Percentiles rank a stretch among this genome's conserved stretches.
Evolutionary conservation across 2,888 invertebrate species (phyloP).

Genomic region (Hydraecia micacea): DNA sequence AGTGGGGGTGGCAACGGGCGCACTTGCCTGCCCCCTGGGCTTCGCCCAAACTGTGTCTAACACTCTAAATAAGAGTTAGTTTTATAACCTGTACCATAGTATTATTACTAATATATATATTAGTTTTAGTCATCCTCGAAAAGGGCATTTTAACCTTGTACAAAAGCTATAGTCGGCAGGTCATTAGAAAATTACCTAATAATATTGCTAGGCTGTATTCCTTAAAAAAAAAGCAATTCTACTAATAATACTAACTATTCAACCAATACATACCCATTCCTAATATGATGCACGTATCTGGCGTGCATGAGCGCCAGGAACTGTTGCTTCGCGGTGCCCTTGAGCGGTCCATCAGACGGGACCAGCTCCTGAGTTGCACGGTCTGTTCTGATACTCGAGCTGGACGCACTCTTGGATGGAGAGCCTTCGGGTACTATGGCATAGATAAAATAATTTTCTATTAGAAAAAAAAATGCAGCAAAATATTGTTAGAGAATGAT

Average conservation of each 20-base stretch:
- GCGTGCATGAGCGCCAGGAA: conserved; percentile 89
- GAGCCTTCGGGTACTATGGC: conserved; percentile 69
- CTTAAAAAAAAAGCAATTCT: neutral
- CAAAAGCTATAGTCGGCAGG: neutral
- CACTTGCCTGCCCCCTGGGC: too few relatives aligned
- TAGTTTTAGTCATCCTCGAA: too few relatives aligned
- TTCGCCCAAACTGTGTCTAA: too few relatives aligned
- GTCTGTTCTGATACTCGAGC: conserved; percentile 74
- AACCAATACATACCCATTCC: conserved; percentile 85
- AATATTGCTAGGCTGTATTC: neutral
- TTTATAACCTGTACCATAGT: too few relatives aligned
- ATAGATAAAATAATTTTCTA: neutral
- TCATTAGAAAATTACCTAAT: neutral
- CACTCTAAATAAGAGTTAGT: too few relatives aligned
- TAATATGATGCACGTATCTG: conserved; percentile 90
- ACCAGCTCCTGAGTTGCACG: conserved; percentile 72
- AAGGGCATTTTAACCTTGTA: neutral
- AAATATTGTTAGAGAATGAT: neutral
- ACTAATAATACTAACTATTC: too few relatives aligned
- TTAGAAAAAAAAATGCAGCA: neutral
- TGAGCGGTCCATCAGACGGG: conserved; percentile 71
- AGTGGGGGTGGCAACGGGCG: too few relatives aligned
- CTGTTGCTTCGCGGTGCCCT: conserved; percentile 73
- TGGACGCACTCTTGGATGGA: conserved; percentile 79
- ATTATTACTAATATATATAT: too few relatives aligned